Evolutionary conservation across 2,888 invertebrate genomes (phyloP), one percentile per base, ranked within the genome.

Genomic region (Lampropteryx suffumata): DNA sequence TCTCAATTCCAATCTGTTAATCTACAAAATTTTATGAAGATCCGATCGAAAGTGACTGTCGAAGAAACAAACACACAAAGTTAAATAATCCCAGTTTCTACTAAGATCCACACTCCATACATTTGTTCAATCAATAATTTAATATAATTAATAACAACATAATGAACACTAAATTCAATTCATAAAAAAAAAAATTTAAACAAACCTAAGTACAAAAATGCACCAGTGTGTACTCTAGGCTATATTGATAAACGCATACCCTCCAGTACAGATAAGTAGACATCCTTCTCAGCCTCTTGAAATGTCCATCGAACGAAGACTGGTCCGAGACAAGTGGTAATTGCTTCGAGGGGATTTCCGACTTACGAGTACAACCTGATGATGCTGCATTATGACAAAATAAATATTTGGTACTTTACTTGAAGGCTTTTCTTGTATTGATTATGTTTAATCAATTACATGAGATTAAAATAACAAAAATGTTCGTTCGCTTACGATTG

Each of bases 331-430:
- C 70, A 67, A 71, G 71, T 68, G 69, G 73, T 80, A 77, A 82
- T 80, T 81, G 77, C 73, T 67, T 64, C 65, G 69, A 69, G 57
- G 67, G 61, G 64, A 65, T 71, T 69, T 67, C 68, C 63, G 61
- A 59, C 55, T 50, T 57, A 55, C n/a, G n/a, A n/a, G n/a, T 43
- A 49, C 44, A 49, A n/a, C n/a, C 50, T 30, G 8, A 55, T 46
- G 47, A 50, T 41, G 34, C 43, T 54, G 53, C 54, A 40, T 37
- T 46, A 51, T 48, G 43, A 47, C 42, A 47, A 42, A 54, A 44
- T 52, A 46, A 51, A 37, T 47, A 52, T 33, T 49, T 37, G 26
- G 24, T 33, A 13, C 37, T 27, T 39, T 17, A 26, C 21, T 30
- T 8, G 10, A 30, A 17, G 11, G 3, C 7, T 17, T 5, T 10